Percentiles rank a stretch among this genome's conserved stretches.
Evolutionary conservation across 1,140 invertebrate genomes (phyloP).

Genomic region (Elymnias hypermnestra): DNA sequence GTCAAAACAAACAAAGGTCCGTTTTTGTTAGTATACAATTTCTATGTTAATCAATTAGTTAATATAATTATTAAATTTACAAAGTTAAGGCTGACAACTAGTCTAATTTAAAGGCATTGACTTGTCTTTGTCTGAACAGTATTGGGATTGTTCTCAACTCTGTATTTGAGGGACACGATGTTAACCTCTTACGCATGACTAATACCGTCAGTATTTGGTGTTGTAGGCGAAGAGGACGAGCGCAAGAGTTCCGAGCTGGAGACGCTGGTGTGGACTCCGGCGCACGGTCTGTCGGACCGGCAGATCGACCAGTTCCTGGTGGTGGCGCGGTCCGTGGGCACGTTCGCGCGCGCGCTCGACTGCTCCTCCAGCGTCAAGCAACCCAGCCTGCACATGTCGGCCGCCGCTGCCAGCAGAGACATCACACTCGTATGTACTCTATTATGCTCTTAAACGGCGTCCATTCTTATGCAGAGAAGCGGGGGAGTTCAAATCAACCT

Average conservation of each 20-base stretch:
- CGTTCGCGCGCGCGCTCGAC: constrained; percentile 98
- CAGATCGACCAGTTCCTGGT: constrained; percentile 99
- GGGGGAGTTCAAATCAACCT: no score
- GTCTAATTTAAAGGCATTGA: no score
- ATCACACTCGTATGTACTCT: constrained; percentile 87
- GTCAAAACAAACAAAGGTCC: no score
- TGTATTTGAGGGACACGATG: no score
- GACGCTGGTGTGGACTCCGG: constrained; percentile 94
- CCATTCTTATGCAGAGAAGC: neutral
- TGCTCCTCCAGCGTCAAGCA: constrained; percentile 98
- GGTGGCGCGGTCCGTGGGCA: constrained; percentile 97
- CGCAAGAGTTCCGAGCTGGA: constrained; percentile 90
- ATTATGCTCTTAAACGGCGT: neutral
- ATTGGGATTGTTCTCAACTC: no score
- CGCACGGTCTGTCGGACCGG: constrained; percentile 91
- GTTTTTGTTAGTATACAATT: no score
- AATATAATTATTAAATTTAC: no score
- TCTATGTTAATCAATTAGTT: no score
- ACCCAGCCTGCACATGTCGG: constrained; percentile 98
- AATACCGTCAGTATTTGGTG: no score
- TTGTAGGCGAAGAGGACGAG: constrained; percentile 84
- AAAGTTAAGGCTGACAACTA: no score
- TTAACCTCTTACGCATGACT: no score
- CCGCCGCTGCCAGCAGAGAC: constrained; percentile 98
- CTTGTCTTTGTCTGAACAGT: no score